phyloP scores from a whole-genome alignment of 1,140 invertebrate species.

The Bombus turneri region DNA sequence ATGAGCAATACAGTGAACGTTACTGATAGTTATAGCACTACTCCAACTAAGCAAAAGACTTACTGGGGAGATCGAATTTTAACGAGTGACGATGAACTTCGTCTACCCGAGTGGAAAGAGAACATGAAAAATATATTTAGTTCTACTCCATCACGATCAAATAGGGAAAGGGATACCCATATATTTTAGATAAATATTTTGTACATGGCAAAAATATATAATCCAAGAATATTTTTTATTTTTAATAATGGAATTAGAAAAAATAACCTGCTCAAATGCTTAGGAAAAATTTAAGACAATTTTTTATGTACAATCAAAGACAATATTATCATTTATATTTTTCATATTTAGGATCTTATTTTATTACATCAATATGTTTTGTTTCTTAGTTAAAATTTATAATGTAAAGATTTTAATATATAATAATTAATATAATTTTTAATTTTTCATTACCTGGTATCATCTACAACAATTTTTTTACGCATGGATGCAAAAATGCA shows the following conservation, averaged over 20 bases:
- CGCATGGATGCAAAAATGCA: not conserved
- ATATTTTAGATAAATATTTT: conserved; percentile 11
- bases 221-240: not conserved
- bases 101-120: conserved; percentile 72
- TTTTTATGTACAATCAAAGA: not conserved
- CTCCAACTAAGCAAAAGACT: conserved; percentile 63
- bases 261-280: not conserved
- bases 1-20: conserved; percentile 71
- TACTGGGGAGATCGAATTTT: conserved; percentile 65
- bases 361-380: not conserved
- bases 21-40: conserved; percentile 65
- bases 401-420: conserved; percentile 22
- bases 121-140: conserved; percentile 76
- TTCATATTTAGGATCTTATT: conserved; percentile 7
- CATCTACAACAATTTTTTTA: not conserved
- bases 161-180: conserved; percentile 40
- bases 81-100: conserved; percentile 66
- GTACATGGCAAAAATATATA: not conserved
- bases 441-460: not conserved
- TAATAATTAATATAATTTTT: not conserved
- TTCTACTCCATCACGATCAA: conserved; percentile 77
- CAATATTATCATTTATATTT: not conserved
- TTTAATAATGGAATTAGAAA: not conserved
- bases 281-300: not conserved
- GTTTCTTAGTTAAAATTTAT: conserved; percentile 49